Evolutionary conservation across 2,113 vertebrate genomes (phyloP).

Genomic region (Gallinago jamesoni): DNA sequence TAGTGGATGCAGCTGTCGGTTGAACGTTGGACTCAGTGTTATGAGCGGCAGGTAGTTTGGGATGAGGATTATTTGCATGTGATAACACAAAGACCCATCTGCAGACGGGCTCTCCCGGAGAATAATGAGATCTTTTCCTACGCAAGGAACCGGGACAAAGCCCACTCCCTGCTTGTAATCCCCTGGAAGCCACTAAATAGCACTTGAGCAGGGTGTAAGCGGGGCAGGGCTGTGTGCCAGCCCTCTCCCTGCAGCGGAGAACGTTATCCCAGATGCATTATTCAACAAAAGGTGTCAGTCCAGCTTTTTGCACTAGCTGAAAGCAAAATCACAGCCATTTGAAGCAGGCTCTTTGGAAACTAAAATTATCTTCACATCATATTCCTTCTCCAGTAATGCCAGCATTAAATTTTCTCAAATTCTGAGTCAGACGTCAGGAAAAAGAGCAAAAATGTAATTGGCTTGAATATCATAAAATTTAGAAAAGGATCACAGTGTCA

Average conservation of each 20-base stretch:
- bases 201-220: not conserved
- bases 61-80: not conserved
- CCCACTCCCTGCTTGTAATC: not conserved
- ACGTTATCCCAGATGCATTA: not conserved
- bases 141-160: not conserved
- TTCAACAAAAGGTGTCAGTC: slow-evolving; percentile 18
- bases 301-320: not conserved
- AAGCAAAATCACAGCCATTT: slow-evolving; percentile 31
- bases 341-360: not conserved
- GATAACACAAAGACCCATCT: not conserved
- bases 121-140: not conserved
- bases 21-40: not conserved
- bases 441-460: not conserved
- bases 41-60: not conserved
- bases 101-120: not conserved
- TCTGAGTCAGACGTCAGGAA: not conserved
- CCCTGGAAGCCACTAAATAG: not conserved
- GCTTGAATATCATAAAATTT: not conserved
- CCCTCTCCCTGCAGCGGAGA: not conserved
- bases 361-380: slow-evolving; percentile 9
- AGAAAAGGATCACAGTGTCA: not conserved
- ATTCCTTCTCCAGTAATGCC: not conserved
- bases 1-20: not conserved
- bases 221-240: not conserved
- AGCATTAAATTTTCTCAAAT: not conserved